phyloP scores from a whole-genome alignment of 2,113 vertebrate species.

The Agapornis roseicollis region DNA sequence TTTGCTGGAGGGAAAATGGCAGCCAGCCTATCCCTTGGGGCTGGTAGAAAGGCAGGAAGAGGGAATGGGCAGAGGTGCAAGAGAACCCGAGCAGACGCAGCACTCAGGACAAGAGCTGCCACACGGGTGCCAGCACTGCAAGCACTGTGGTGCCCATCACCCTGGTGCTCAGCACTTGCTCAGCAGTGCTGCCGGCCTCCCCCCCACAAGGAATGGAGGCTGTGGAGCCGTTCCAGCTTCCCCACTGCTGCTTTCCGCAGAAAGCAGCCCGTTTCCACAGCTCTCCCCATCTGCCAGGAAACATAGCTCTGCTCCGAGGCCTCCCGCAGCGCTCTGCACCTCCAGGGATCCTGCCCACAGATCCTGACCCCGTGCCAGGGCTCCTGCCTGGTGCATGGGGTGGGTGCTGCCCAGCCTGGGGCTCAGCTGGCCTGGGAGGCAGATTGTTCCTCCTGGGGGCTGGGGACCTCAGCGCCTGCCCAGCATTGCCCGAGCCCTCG shows the following conservation, averaged over 20 bases:
- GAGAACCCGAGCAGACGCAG: neutral
- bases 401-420: neutral
- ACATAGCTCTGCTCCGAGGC: neutral
- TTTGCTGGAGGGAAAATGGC: neutral
- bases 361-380: neutral
- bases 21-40: neutral
- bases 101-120: neutral
- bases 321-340: neutral
- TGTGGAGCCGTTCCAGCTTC: neutral
- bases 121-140: neutral
- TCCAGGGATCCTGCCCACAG: neutral
- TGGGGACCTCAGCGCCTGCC: neutral
- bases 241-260: neutral
- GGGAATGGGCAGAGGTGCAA: neutral
- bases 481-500: neutral
- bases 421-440: neutral
- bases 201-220: neutral
- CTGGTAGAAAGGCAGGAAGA: neutral
- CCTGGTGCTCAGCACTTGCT: neutral
- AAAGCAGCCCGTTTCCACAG: conserved; percentile 6
- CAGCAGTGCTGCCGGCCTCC: neutral
- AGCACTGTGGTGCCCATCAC: neutral
- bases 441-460: neutral
- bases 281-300: neutral
- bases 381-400: neutral